phyloP scores from a whole-genome alignment of 2,888 invertebrate genomes.

The Aphrophora alni region DNA sequence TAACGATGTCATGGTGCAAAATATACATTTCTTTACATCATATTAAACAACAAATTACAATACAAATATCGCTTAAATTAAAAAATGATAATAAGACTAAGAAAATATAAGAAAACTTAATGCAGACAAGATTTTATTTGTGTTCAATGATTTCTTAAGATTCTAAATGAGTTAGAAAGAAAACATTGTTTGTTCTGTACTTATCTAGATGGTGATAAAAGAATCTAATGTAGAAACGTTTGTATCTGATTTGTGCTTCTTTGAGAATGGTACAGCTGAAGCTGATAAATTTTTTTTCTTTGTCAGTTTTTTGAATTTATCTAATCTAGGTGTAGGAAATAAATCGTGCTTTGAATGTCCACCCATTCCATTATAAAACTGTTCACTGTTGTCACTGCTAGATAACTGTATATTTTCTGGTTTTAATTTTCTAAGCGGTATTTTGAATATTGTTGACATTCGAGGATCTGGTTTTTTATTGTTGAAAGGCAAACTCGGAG shows the following conservation, averaged over 20 bases:
- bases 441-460: conserved; percentile 19
- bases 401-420: not conserved
- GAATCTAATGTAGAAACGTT: conserved; percentile 17
- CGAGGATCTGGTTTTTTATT: conserved; percentile 8
- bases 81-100: too few relatives aligned
- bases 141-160: too few relatives aligned
- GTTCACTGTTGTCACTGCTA: conserved; percentile 9
- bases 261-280: conserved; percentile 21
- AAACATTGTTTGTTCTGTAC: too few relatives aligned
- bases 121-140: too few relatives aligned
- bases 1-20: too few relatives aligned
- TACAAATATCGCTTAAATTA: too few relatives aligned
- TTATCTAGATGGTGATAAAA: conserved; percentile 4
- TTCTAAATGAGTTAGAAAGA: too few relatives aligned
- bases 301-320: conserved; percentile 33
- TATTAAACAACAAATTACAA: too few relatives aligned
- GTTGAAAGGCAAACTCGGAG: conserved; percentile 7
- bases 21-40: too few relatives aligned
- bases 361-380: conserved; percentile 62
- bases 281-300: conserved; percentile 35
- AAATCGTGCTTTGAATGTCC: conserved; percentile 63
- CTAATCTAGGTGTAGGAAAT: conserved; percentile 56
- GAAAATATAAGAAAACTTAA: too few relatives aligned
- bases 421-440: not conserved
- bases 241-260: conserved; percentile 27